Base-by-base conservation (phyloP, 2,797 vertebrate species). In the Erethizon dorsatum region DNA sequence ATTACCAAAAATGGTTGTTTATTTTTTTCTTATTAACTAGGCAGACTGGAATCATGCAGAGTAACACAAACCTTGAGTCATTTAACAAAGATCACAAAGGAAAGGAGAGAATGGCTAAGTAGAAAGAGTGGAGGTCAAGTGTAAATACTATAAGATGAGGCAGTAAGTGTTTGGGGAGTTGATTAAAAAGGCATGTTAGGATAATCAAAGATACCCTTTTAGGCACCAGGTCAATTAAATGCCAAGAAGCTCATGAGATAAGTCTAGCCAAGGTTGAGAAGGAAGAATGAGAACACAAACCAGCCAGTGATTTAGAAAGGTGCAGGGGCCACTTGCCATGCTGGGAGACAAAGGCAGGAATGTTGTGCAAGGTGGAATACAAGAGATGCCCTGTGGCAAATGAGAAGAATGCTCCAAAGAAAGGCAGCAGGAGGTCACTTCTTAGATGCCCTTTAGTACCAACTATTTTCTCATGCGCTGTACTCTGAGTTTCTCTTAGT, bases 401-500 rank as follows among this genome's bases (percentile, higher is more conserved):
- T 3, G 5, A 63, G 63, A 56, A 57, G 13, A 18, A 41, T 9
- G 6, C 20, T 73, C 14, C 14, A 28, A 18, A 31, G 2, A 50
- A 20, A 71, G 26, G 52, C 1, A 33, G 20, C 61, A 45, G 20
- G 12, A 26, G 4, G 54, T 47, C 52, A 65, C 33, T 63, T 50
- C 75, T 67, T 24, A 59, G 56, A 33, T 13, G 13, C 67, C 63
- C 41, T 83, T 54, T 67, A 59, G 73, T 24, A 88, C 37, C 33
- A 2, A 37, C 18, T 2, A 13, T 57, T 90, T 91, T 56, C 79
- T 91, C 37, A 26, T 56, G 37, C 57, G 20, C 73, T 86, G 14
- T 82, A 26, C 54, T 80, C 17, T 31, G 13, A 47, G 86, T 86
- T 96, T 96, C 71, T 94, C 47, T 71, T 96, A 90, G 87, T 91